Percentiles rank a stretch among this genome's conserved stretches.
Evolutionary conservation across 2,888 invertebrate species (phyloP).

Genomic region (Macrostomum cliftonense): DNA sequence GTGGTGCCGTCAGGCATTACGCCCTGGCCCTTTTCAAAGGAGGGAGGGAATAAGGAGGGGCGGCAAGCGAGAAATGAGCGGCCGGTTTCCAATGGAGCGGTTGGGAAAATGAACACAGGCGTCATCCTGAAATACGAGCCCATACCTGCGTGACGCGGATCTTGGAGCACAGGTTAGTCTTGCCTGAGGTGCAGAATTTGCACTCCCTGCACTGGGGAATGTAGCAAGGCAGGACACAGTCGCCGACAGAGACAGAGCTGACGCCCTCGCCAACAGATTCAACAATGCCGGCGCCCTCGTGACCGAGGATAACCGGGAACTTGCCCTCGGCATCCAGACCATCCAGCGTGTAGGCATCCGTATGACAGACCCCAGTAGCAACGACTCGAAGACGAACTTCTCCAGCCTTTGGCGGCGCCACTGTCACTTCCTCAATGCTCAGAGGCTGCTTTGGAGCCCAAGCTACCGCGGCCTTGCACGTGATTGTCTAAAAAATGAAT

Average conservation of each 20-base stretch:
- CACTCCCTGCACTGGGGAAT: conserved; percentile 89
- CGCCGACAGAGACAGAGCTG: conserved; percentile 53
- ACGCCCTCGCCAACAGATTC: conserved; percentile 86
- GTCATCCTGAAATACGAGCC: too few species aligned
- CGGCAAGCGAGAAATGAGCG: too few species aligned
- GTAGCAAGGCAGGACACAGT: conserved; percentile 89
- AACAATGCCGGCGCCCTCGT: conserved; percentile 83
- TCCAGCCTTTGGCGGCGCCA: conserved; percentile 73
- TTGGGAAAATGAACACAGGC: too few species aligned
- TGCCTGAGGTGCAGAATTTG: conserved; percentile 79
- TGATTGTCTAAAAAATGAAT: conserved; percentile 42
- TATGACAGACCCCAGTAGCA: conserved; percentile 44
- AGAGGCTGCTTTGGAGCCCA: conserved; percentile 80
- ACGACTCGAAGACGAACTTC: conserved; percentile 51
- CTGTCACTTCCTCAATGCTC: conserved; percentile 71
- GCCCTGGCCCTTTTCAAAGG: conserved; percentile 15
- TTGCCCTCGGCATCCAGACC: conserved; percentile 34
- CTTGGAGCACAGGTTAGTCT: conserved; percentile 89
- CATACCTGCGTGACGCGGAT: conserved; percentile 42
- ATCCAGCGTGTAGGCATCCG: conserved; percentile 41
- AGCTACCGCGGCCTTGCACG: conserved; percentile 82
- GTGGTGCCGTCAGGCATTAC: conserved; percentile 38
- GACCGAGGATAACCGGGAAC: conserved; percentile 69
- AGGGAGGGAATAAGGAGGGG: too few species aligned
- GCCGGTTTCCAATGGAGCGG: too few species aligned